A percentile compares a stretch with the other conserved stretches of the same genome.
phyloP scores from a whole-genome alignment of 2,113 vertebrate species.

The Alaudala cheleensis region DNA sequence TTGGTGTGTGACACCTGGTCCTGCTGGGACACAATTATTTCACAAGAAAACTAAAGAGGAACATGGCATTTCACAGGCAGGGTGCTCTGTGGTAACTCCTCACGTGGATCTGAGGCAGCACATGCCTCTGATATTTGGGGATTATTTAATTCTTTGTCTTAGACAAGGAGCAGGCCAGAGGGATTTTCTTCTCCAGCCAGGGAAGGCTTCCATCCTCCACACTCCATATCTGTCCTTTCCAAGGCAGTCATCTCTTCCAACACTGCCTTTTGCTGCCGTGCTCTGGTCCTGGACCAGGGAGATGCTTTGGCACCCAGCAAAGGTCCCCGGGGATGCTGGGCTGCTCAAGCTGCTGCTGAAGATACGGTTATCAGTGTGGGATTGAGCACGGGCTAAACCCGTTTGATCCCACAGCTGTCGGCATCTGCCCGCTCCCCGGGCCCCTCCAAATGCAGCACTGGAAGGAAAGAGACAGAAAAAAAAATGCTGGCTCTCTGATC shows the following conservation, averaged over 20 bases:
- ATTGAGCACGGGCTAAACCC: neutral
- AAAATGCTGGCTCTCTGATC: neutral
- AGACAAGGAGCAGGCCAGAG: neutral
- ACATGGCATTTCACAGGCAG: neutral
- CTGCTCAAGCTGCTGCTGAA: conserved; percentile 24
- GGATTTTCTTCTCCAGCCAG: neutral
- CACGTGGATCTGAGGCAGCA: neutral
- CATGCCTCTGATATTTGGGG: neutral
- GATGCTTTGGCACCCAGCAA: conserved; percentile 1
- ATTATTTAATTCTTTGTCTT: neutral
- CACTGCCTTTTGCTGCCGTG: neutral
- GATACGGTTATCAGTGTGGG: conserved; percentile 17
- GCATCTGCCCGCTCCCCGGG: neutral
- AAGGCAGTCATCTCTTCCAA: neutral
- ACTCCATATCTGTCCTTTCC: neutral
- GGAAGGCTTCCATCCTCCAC: neutral
- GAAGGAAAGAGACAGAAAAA: neutral
- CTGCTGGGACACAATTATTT: neutral
- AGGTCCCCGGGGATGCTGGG: neutral
- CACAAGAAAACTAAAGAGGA: neutral
- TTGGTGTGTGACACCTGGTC: neutral
- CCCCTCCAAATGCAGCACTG: neutral
- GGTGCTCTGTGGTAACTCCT: neutral
- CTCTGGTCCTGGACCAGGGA: neutral
- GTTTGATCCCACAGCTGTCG: neutral